phyloP scores from a whole-genome alignment of 2,888 invertebrate species.

The Ochropleura leucogaster region DNA sequence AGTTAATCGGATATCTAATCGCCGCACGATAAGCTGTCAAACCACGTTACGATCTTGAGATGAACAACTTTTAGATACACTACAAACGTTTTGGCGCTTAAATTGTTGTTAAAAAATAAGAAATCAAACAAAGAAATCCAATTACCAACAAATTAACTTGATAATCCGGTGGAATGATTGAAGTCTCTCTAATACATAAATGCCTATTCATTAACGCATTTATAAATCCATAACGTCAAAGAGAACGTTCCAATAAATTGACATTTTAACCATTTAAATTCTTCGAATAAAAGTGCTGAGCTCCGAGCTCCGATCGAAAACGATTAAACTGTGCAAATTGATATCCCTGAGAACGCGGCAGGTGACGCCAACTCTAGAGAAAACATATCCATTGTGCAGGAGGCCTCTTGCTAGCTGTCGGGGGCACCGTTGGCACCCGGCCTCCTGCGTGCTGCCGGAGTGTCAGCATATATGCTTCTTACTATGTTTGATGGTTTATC shows the following conservation, averaged over 20 bases:
- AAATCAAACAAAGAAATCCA: slow-evolving; percentile 29
- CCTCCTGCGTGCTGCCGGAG: slow-evolving; percentile 7
- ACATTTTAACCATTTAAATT: slow-evolving; percentile 71
- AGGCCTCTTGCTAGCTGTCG: slow-evolving; percentile 29
- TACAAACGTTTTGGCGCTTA: slow-evolving; percentile 21
- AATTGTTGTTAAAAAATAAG: slow-evolving; percentile 16
- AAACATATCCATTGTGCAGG: slow-evolving; percentile 68
- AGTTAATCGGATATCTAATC: slow-evolving; percentile 42
- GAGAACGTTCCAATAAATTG: slow-evolving; percentile 45
- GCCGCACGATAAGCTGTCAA: slow-evolving; percentile 38
- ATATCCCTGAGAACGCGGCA: slow-evolving; percentile 83
- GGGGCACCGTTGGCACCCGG: slow-evolving; percentile 15
- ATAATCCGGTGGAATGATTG: neutral
- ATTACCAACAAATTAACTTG: neutral
- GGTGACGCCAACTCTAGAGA: slow-evolving; percentile 73
- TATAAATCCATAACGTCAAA: slow-evolving; percentile 15
- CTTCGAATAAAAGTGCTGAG: slow-evolving; percentile 70
- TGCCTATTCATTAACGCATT: slow-evolving; percentile 9
- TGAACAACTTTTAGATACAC: slow-evolving; percentile 42
- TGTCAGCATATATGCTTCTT: slow-evolving; percentile 7
- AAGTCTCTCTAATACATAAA: neutral
- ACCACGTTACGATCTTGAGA: slow-evolving; percentile 48
- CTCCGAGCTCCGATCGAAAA: slow-evolving; percentile 76
- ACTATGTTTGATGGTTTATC: slow-evolving; percentile 4
- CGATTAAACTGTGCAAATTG: slow-evolving; percentile 84